Evolutionary conservation across 2,113 vertebrate genomes (phyloP).

Genomic region (Actenoides lindsayi): DNA sequence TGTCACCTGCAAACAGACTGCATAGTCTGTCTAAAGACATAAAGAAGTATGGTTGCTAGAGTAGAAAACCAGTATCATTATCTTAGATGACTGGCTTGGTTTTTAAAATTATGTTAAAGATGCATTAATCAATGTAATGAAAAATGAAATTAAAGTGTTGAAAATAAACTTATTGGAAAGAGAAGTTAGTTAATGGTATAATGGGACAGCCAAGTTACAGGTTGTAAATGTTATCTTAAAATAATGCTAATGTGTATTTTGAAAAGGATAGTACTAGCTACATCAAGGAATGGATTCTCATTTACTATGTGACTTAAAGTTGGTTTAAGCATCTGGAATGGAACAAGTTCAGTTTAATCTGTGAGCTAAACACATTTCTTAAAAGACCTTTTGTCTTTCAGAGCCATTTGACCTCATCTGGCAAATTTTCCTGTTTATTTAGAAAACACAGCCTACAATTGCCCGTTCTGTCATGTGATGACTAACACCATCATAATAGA

Average conservation of each 20-base stretch:
- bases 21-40: not conserved
- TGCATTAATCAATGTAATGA: not conserved
- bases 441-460: conserved; percentile 11
- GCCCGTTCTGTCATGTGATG: conserved; percentile 27
- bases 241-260: not conserved
- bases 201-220: not conserved
- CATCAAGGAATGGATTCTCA: not conserved
- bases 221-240: not conserved
- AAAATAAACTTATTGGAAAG: not conserved
- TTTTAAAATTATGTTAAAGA: not conserved
- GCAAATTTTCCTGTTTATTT: conserved; percentile 53
- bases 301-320: not conserved
- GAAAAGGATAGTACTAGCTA: not conserved
- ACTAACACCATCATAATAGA: not conserved
- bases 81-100: not conserved
- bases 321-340: not conserved
- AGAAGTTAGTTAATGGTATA: not conserved
- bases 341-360: not conserved
- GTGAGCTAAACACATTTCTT: conserved; percentile 1
- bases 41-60: not conserved
- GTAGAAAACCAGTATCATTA: not conserved
- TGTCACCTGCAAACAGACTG: not conserved
- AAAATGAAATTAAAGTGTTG: not conserved
- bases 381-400: conserved; percentile 40
- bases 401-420: conserved; percentile 50